Evolutionary conservation across 1,140 invertebrate genomes (phyloP), one percentile per base, ranked within the genome.

Genomic region (Zaprionus taronus): DNA sequence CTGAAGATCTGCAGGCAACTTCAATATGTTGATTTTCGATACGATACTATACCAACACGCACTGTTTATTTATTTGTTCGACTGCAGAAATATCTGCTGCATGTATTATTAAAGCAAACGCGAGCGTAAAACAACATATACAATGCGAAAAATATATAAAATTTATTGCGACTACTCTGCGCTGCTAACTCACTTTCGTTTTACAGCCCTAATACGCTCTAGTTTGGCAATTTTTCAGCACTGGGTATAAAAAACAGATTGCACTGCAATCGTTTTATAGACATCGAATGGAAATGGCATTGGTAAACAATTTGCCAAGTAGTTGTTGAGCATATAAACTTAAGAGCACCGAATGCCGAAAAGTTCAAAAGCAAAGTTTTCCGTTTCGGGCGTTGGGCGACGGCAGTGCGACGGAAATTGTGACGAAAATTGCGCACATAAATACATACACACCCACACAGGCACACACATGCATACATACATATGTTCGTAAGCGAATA

Each of bases 281-380:
- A 61, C 63, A 77, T 80, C 70, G 68, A 82, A 80, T 73, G 83
- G 80, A 82, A 80, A 85, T 85, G 72, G 78, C 79, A 72, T 85
- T 85, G 57, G 79, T 77, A 77, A 87, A 81, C 83, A 82, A 87
- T 80, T 86, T 86, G 77, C 80, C 83, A 83, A 86, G 73, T 86
- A 80, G 77, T 86, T 86, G 72, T 77, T 80, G 67, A 86, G 73
- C 73, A 86, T 80, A 79, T 85, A 65, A 72, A 79, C 77, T 70
- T 60, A 65, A 76, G 65, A 63, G 81, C 81, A 51, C 14, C 31
- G 14, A 62, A 66, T 65, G 47, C 31, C 65, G 5, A 73, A 73
- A 73, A 68, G 58, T 77, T 64, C 55, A 51, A 67, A 47, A 57
- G 66, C 63, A 67, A 77, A 77, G 71, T 63, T 65, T 57, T 68